Percentiles rank a stretch among this genome's conserved stretches.
phyloP scores from a whole-genome alignment of 2,113 vertebrate genomes.

The Lamprologus sp. region DNA sequence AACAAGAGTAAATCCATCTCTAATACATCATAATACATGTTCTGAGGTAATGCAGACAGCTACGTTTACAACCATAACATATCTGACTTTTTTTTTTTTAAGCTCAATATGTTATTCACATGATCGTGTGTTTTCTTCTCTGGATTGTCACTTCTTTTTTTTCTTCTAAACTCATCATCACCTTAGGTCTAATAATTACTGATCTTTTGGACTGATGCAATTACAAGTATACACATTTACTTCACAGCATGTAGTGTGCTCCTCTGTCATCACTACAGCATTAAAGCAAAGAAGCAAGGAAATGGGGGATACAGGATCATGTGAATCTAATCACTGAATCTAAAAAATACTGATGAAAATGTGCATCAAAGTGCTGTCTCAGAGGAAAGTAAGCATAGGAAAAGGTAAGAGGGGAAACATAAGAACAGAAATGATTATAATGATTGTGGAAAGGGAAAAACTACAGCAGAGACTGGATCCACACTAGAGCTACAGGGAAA shows the following conservation, averaged over 20 bases:
- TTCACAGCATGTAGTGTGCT: neutral
- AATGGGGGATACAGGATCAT: neutral
- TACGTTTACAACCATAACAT: conserved; percentile 28
- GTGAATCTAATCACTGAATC: neutral
- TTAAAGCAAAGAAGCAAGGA: neutral
- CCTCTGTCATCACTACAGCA: neutral
- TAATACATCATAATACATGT: conserved; percentile 37
- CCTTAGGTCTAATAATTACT: neutral
- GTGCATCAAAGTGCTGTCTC: neutral
- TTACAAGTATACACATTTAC: neutral
- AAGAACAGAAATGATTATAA: neutral
- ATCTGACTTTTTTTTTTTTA: neutral
- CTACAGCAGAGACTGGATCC: neutral
- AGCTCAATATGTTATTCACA: conserved; percentile 26
- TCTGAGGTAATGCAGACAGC: conserved; percentile 45
- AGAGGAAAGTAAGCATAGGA: neutral
- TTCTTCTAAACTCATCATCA: neutral
- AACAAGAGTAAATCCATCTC: conserved; percentile 47
- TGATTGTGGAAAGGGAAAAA: neutral
- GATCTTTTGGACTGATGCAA: neutral
- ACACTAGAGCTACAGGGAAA: neutral
- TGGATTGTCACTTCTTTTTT: neutral
- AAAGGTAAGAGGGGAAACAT: neutral
- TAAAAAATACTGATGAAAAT: neutral
- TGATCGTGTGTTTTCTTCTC: neutral